These are phyloP conservation scores for Plecotus auritus DNA, from an alignment of 2,113 vertebrate genomes.

Conservation along the genomic window DNA sequence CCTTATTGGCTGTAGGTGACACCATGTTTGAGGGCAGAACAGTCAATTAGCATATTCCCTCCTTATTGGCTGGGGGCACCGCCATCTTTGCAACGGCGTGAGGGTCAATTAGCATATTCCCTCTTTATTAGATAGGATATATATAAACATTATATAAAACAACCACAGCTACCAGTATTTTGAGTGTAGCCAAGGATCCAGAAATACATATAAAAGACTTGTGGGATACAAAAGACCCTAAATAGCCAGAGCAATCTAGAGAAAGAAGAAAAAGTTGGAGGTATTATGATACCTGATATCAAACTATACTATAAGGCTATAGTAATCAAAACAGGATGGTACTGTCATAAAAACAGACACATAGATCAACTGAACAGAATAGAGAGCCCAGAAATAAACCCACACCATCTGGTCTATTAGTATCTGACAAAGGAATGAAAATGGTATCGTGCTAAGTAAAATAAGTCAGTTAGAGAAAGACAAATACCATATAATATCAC, in stretches of 20 bases:
- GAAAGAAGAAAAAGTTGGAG: background rate
- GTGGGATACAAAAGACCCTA: background rate
- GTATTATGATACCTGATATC: background rate
- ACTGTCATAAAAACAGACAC: background rate
- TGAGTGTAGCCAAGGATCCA: background rate
- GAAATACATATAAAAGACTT: background rate
- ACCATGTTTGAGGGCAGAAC: fast-evolving
- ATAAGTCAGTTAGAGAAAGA: background rate
- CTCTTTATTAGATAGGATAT: too few relatives aligned
- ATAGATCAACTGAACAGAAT: background rate
- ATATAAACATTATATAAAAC: background rate
- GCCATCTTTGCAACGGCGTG: too few relatives aligned
- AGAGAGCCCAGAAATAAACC: background rate
- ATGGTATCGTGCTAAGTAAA: background rate
- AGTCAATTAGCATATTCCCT: too few relatives aligned
- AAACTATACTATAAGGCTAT: background rate
- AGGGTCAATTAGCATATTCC: too few relatives aligned
- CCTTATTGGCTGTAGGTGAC: too few relatives aligned
- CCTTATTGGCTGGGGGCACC: too few relatives aligned
- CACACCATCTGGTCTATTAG: background rate
- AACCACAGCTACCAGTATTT: background rate
- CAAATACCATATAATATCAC: background rate
- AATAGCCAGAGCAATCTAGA: background rate
- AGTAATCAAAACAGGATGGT: background rate
- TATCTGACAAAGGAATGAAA: background rate